Evolutionary conservation across 2,888 invertebrate species (phyloP).

Genomic region (Lapara coniferarum): DNA sequence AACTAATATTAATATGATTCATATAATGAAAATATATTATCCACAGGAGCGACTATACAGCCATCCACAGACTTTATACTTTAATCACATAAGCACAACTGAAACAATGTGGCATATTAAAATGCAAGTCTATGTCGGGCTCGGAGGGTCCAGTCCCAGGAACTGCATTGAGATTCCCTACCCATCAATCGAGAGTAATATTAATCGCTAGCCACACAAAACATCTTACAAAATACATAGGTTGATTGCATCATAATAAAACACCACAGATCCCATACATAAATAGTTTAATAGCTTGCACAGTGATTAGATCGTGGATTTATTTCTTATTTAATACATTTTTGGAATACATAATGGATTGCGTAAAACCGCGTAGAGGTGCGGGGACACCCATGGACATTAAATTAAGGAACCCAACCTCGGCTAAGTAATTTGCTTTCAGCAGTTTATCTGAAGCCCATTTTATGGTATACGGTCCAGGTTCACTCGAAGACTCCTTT

Average conservation of each 20-base stretch:
- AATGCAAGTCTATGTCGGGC: no score
- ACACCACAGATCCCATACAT: conserved; percentile 32
- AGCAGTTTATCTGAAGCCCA: conserved; percentile 64
- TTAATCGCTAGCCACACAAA: no score
- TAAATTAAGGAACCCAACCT: conserved; percentile 71
- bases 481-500: conserved; percentile 42
- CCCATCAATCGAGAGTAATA: no score
- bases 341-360: conserved; percentile 61
- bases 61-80: no score
- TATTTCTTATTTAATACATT: conserved; percentile 43
- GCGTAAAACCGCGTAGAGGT: conserved; percentile 66
- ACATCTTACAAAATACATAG: neutral
- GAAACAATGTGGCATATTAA: no score
- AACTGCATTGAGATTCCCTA: no score
- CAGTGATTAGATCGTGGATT: conserved; percentile 36
- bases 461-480: conserved; percentile 49
- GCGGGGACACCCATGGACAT: conserved; percentile 59
- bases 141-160: no score
- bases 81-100: no score
- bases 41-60: no score
- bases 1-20: no score
- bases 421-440: conserved; percentile 60
- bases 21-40: no score
- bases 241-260: conserved; percentile 27
- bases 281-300: conserved; percentile 40